Evolutionary conservation across 2,797 vertebrate genomes (phyloP).

Genomic region (Apogon talboti): DNA sequence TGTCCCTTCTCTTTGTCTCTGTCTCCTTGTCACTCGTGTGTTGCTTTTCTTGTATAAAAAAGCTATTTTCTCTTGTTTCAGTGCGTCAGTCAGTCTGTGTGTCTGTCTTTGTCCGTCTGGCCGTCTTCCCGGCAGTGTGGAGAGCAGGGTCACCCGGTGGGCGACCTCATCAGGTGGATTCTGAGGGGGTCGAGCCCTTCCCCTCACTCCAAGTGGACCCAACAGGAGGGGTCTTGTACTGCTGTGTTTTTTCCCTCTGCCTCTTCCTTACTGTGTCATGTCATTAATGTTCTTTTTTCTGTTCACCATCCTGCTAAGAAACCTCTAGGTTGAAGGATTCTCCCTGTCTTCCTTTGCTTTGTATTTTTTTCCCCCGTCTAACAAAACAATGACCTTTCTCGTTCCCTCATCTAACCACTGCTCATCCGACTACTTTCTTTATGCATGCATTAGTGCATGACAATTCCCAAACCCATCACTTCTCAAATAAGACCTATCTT

Average conservation of each 20-base stretch:
- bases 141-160: slow-evolving; percentile 67
- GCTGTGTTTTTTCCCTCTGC: slow-evolving; percentile 67
- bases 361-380: slow-evolving; percentile 55
- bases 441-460: slow-evolving; percentile 71
- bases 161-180: slow-evolving; percentile 70
- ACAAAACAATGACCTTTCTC: slow-evolving; percentile 28
- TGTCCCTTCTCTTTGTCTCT: slow-evolving; percentile 55
- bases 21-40: slow-evolving; percentile 50
- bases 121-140: slow-evolving; percentile 67
- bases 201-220: slow-evolving; percentile 56
- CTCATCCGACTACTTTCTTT: slow-evolving; percentile 31
- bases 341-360: slow-evolving; percentile 62
- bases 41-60: slow-evolving; percentile 75
- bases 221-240: slow-evolving; percentile 74
- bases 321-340: slow-evolving; percentile 74
- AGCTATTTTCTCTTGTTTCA: slow-evolving; percentile 85
- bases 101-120: slow-evolving; percentile 79
- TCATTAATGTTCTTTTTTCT: slow-evolving; percentile 58
- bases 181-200: slow-evolving; percentile 63
- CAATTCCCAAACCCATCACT: slow-evolving; percentile 31
- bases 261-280: slow-evolving; percentile 56
- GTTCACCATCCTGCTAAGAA: slow-evolving; percentile 62
- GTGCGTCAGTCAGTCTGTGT: slow-evolving; percentile 81
- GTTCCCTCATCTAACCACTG: slow-evolving; percentile 24
- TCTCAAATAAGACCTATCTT: slow-evolving; percentile 15